Conservation (phyloP, 92 coral and sea anemone species). For the Scolanthus callimorphus region DNA sequence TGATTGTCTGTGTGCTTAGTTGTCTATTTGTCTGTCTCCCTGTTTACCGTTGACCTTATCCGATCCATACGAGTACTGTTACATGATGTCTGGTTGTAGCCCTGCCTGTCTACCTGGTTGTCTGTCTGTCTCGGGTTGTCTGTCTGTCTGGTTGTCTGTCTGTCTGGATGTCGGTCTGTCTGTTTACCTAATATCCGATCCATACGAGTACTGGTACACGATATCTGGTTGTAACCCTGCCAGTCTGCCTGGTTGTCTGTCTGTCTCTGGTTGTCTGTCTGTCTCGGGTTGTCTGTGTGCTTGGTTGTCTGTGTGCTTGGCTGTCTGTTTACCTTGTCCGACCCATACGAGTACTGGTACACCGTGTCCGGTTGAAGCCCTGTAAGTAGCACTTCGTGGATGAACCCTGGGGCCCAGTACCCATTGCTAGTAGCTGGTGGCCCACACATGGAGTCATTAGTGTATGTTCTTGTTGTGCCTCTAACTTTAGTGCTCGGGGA, state of each 20-base stretch:
- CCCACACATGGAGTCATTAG: conserved; percentile 46
- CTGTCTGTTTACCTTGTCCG: conserved; percentile 54
- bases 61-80: conserved; percentile 1
- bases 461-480: conserved; percentile 50
- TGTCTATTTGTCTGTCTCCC: too few species aligned
- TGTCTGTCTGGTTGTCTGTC: too few species aligned
- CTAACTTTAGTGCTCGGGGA: background rate
- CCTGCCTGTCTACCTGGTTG: background rate
- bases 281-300: background rate
- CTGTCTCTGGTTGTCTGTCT: conserved; percentile 1
- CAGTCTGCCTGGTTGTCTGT: too few species aligned
- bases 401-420: conserved; percentile 55
- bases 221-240: too few species aligned
- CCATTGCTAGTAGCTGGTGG: conserved; percentile 31
- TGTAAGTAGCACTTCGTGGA: conserved; percentile 56
- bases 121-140: background rate
- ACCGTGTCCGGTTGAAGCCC: conserved; percentile 43
- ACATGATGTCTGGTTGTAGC: too few species aligned
- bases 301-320: too few species aligned
- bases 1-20: background rate
- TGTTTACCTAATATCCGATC: too few species aligned
- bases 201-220: too few species aligned
- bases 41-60: background rate
- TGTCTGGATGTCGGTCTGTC: too few species aligned
- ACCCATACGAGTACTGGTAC: conserved; percentile 50